Conservation (phyloP, 2,888 invertebrate species). For the Chrysolina oricalcia region DNA sequence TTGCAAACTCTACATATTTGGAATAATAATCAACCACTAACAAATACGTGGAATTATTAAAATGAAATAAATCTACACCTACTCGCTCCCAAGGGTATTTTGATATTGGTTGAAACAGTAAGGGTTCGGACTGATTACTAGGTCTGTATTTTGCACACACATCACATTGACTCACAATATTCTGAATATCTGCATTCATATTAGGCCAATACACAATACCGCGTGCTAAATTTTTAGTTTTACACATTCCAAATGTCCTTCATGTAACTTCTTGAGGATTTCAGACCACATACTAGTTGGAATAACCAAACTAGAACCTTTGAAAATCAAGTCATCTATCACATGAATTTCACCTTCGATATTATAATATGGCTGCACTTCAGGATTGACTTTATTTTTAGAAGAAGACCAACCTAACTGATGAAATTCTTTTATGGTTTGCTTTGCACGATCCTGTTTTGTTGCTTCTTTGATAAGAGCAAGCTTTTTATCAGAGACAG, state of each 20-base stretch:
- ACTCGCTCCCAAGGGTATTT: not conserved
- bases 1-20: not conserved
- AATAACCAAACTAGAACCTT: not conserved
- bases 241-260: not conserved
- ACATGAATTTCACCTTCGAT: no score
- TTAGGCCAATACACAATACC: not conserved
- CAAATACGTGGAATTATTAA: not conserved
- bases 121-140: not conserved
- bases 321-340: not conserved
- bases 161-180: no score
- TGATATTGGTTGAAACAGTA: not conserved
- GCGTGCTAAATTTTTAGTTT: not conserved
- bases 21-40: not conserved
- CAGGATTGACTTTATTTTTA: not conserved
- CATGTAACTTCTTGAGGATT: not conserved
- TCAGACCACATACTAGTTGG: not conserved
- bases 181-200: not conserved
- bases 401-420: not conserved
- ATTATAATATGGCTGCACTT: no score
- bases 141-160: not conserved
- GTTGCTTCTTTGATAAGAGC: not conserved
- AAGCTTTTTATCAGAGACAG: not conserved
- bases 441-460: not conserved
- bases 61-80: not conserved
- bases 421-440: no score